Conservation (phyloP, 2,888 invertebrate genomes). For the Gymnosoma rotundatum region DNA sequence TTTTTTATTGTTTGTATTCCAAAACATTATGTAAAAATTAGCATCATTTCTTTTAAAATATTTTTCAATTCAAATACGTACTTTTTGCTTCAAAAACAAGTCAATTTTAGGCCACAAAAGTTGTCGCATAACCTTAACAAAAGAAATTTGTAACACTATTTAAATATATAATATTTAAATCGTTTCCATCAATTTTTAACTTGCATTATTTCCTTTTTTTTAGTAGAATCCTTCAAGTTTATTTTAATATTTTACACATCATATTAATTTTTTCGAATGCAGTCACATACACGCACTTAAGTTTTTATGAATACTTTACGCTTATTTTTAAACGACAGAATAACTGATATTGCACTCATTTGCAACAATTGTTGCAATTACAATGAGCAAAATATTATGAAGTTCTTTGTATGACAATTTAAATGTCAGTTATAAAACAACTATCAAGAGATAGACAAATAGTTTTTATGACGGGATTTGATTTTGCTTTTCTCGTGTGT, state of each 20-base stretch:
- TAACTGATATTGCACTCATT: conserved; percentile 38
- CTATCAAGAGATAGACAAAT: conserved; percentile 1
- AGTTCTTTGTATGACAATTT: conserved; percentile 22
- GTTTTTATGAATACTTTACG: conserved; percentile 1
- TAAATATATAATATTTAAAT: conserved; percentile 45
- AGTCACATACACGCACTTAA: neutral
- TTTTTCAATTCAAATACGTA: too few species aligned
- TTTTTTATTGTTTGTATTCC: too few species aligned
- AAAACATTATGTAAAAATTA: too few species aligned
- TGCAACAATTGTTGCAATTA: conserved; percentile 48
- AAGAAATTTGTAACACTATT: conserved; percentile 11
- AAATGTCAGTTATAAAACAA: conserved; percentile 17
- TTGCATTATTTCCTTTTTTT: conserved; percentile 34
- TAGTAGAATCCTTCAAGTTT: conserved; percentile 37
- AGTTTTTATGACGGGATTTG: conserved; percentile 44
- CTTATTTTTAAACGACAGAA: conserved; percentile 20
- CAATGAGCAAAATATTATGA: conserved; percentile 23
- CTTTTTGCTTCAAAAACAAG: too few species aligned
- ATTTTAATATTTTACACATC: conserved; percentile 3
- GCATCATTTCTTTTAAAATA: too few species aligned
- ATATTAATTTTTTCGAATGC: conserved; percentile 7
- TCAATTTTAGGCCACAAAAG: too few species aligned
- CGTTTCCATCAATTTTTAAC: neutral
- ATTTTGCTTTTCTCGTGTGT: neutral
- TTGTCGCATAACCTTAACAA: too few species aligned